Evolutionary conservation across 2,797 vertebrate species (phyloP), one percentile per base, ranked within the genome.

Genomic region (Sternotherus odoratus): DNA sequence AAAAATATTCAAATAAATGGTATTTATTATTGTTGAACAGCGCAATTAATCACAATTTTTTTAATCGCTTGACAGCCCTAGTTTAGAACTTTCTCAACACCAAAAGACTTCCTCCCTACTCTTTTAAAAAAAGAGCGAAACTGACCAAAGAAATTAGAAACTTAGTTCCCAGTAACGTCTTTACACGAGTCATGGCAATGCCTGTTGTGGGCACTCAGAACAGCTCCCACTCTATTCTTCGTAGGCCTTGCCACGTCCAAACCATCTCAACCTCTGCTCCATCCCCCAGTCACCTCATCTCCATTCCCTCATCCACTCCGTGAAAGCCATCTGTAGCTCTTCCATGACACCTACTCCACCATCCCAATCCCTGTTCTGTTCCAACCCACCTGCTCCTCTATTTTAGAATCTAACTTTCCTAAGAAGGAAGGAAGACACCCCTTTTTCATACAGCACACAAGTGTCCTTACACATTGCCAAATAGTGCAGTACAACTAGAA

Each of bases 231-330:
- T 91, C n/a, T 33, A 48, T 87, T 91, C 60, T 85, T 53, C 56
- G 69, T 82, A 87, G 79, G 87, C 80, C 84, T 88, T 93, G 90
- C 87, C 94, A 95, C 93, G 89, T 88, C 63, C 82, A 94, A 72
- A 54, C 89, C 79, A 94, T 94, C 83, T 80, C 93, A 74, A 85
- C 83, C 82, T 89, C 0, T 91, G 89, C 89, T 91, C 75, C 90
- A 93, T 95, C 89, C 92, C 85, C 39, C 91, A 95, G 95, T 90
- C 8, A 2, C 82, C 95, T 77, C 82, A 78, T 92, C 90, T 94
- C 82, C 94, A 63, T 80, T 95, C 89, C 75, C n/a, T 91, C 89
- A 23, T 72, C 11, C 21, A 26, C 36, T 24, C 78, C 91, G 86
- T 85, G 86, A 94, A 95, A 87, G 88, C 30, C 69, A 72, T 63